These are phyloP conservation scores for Turnix velox DNA, from an alignment of 2,113 vertebrate genomes.

Conservation along the genomic window DNA sequence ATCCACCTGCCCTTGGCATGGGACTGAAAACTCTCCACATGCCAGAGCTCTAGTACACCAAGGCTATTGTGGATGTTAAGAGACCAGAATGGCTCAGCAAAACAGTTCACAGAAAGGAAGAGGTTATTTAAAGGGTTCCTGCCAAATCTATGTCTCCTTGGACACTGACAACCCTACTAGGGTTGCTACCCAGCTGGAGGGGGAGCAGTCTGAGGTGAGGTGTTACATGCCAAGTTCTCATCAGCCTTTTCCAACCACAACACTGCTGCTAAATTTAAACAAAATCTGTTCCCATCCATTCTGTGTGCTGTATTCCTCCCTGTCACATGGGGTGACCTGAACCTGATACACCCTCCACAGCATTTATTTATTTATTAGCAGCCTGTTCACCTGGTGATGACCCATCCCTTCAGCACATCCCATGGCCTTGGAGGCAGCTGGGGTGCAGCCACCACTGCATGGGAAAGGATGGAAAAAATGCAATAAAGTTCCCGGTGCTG, in stretches of 20 bases:
- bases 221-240: conserved; percentile 8
- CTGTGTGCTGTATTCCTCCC: background rate
- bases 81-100: background rate
- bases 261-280: conserved; percentile 47
- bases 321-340: background rate
- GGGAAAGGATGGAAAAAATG: background rate
- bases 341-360: background rate
- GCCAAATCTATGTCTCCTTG: background rate
- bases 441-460: background rate
- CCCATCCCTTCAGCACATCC: background rate
- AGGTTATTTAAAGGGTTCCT: conserved; percentile 6
- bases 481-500: background rate
- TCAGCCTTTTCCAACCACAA: conserved; percentile 17
- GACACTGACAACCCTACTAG: background rate
- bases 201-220: background rate
- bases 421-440: background rate
- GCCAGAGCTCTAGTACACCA: background rate
- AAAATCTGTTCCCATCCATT: conserved; percentile 41
- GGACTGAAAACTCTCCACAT: background rate
- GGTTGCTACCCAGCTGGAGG: too few species aligned
- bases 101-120: background rate
- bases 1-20: background rate
- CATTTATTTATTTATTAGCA: background rate
- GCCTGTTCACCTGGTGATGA: background rate
- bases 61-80: background rate